Evolutionary conservation across 1,140 invertebrate species (phyloP), one percentile per base, ranked within the genome.

Genomic region (Dendroctonus valens): DNA sequence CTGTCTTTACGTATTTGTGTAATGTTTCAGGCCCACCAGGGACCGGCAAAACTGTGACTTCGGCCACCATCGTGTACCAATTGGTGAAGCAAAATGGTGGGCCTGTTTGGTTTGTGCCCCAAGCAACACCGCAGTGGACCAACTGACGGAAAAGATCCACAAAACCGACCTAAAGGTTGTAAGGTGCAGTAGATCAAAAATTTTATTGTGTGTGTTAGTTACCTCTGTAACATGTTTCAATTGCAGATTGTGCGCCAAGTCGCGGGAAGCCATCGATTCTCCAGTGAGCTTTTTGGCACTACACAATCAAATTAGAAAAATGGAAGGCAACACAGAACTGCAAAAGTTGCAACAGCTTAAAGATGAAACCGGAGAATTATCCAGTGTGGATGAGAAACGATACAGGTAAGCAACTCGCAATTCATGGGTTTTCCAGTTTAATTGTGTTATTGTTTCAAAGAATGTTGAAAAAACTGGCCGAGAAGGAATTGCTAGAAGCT

Each of bases 21-120:
- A 11, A 44, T 46, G 38, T 59, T 41, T 46, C 41, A 67, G 66
- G 89, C 0, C 89, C 90, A 0, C 94, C 94, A 5, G 94, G 95
- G 39, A 99, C 97, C 0, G 97, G 97, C 1, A 99, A 99, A 81
- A 99, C 98, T 0, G 97, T 99, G 0, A 99, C 98, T 2, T 99
- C 97, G 6, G 98, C 98, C 0, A 98, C 97, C 0, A 96, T 99
- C 73, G 97, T 99, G 0, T 99, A 98, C 77, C 98, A 99, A 79
- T 81, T 99, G 41, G 96, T 96, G 0, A 93, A 97, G 78, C 94
- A 97, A 76, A 93, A 89, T 70, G 91, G 90, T 6, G 94, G 95
- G 3, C 94, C 96, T 0, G 96, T 99, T 0, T 99, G 0, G 98
- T 99, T 0, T 99, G 97, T 80, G 97, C 97, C 3, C 98, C 98